A percentile compares a stretch with the other conserved stretches of the same genome.
Evolutionary conservation across 1,140 invertebrate genomes (phyloP).

Genomic region (Drosophila paulistorum): DNA sequence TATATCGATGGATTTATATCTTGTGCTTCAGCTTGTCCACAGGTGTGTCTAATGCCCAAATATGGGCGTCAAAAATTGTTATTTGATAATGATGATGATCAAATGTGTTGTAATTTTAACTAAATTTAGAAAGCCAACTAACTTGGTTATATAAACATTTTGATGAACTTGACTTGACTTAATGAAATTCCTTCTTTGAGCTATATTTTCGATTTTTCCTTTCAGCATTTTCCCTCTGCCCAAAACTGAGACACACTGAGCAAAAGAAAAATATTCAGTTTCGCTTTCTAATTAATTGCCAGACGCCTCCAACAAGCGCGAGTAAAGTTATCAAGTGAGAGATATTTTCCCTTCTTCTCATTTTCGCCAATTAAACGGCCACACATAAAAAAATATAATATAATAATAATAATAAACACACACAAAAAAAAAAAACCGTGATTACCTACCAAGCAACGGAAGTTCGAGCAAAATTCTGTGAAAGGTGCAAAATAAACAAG

Average conservation of each 20-base stretch:
- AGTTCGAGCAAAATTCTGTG: constrained; percentile 66
- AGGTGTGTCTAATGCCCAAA: constrained; percentile 58
- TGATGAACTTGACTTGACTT: neutral
- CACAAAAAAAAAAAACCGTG: constrained; percentile 46
- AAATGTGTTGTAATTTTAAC: constrained; percentile 32
- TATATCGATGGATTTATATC: constrained; percentile 15
- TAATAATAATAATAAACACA: constrained; percentile 45
- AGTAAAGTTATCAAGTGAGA: constrained; percentile 35
- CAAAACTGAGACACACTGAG: constrained; percentile 9
- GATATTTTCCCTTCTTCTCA: constrained; percentile 73
- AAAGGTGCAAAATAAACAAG: constrained; percentile 75
- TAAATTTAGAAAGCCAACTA: constrained; percentile 22
- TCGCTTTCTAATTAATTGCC: constrained; percentile 80
- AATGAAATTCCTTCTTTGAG: neutral
- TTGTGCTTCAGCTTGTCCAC: constrained; percentile 25
- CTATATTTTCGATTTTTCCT: constrained; percentile 28
- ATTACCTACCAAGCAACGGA: constrained; percentile 61
- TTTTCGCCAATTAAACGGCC: constrained; percentile 76
- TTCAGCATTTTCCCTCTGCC: neutral
- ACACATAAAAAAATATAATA: constrained; percentile 36
- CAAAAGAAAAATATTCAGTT: constrained; percentile 61
- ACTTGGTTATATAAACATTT: constrained; percentile 16
- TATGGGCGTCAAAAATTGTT: constrained; percentile 64
- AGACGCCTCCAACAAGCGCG: constrained; percentile 41
- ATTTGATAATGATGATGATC: constrained; percentile 49